Conservation (phyloP, 2,113 vertebrate species). For the Pelobates fuscus region DNA sequence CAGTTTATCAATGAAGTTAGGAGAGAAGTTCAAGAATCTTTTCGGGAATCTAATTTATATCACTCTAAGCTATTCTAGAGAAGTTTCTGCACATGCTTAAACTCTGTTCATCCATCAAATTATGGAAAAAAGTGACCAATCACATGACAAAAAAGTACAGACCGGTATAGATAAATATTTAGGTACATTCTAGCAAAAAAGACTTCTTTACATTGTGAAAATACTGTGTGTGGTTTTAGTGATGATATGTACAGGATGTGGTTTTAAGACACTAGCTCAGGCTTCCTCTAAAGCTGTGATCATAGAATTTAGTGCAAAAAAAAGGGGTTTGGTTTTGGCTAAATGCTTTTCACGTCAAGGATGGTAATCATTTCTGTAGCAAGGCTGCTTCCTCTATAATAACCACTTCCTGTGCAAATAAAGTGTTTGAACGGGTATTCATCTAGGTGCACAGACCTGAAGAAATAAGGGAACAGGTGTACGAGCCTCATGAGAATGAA, state of each 20-base stretch:
- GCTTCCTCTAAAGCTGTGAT: conserved; percentile 55
- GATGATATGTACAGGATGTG: conserved; percentile 67
- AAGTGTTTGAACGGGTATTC: background rate
- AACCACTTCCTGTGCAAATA: conserved; percentile 33
- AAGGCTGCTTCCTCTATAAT: conserved; percentile 28
- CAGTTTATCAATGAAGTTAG: no score
- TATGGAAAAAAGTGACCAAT: no score
- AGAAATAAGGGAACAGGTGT: conserved; percentile 26
- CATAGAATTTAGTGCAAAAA: background rate
- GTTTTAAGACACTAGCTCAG: conserved; percentile 51
- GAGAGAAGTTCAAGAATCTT: no score
- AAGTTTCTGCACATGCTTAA: no score
- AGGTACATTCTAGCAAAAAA: no score
- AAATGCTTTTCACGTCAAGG: background rate
- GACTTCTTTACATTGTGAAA: background rate
- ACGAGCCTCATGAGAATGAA: background rate
- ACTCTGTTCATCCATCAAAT: no score
- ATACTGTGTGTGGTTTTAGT: conserved; percentile 62
- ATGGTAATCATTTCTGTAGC: conserved; percentile 29
- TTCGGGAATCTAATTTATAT: no score
- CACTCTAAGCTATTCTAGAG: no score
- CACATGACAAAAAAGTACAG: no score
- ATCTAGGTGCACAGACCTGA: conserved; percentile 12
- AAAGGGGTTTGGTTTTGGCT: conserved; percentile 18
- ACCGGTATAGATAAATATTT: no score